Evolutionary conservation across 2,888 invertebrate species (phyloP).

Genomic region (Acrocera orbiculus): DNA sequence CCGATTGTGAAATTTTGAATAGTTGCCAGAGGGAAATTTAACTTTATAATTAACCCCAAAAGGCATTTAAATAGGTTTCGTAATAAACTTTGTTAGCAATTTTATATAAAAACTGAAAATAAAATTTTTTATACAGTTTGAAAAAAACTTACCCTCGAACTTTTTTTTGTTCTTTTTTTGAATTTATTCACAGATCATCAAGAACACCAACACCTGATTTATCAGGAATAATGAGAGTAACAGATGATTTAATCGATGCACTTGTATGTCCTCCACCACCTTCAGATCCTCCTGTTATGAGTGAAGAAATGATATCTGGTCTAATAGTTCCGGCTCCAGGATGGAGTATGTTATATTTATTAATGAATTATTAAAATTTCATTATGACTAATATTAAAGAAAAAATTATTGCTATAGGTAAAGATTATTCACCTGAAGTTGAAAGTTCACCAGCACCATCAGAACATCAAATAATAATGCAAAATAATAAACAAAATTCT

Average conservation of each 20-base stretch:
- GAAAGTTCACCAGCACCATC: slow-evolving; percentile 38
- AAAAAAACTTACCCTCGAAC: no score
- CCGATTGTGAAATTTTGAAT: no score
- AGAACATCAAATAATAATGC: slow-evolving; percentile 21
- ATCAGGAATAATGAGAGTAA: slow-evolving; percentile 62
- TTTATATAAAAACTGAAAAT: no score
- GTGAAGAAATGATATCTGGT: slow-evolving; percentile 90
- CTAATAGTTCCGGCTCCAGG: slow-evolving; percentile 94
- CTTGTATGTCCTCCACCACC: slow-evolving; percentile 94
- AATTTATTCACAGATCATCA: slow-evolving; percentile 44
- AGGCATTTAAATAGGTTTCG: no score
- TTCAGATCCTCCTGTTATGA: slow-evolving; percentile 78
- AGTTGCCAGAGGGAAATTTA: no score
- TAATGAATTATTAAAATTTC: neutral
- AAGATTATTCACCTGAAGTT: slow-evolving; percentile 55
- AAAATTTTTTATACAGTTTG: no score
- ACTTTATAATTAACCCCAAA: no score
- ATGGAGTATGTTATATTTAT: slow-evolving; percentile 53
- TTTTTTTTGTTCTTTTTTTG: no score
- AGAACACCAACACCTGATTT: slow-evolving; percentile 65
- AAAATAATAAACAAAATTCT: slow-evolving; percentile 45
- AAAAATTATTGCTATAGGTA: slow-evolving; percentile 35
- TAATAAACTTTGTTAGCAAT: no score
- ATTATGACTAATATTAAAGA: no score
- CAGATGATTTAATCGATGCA: slow-evolving; percentile 91